phyloP scores from a whole-genome alignment of 2,113 vertebrate species.

The Mus spicilegus region DNA sequence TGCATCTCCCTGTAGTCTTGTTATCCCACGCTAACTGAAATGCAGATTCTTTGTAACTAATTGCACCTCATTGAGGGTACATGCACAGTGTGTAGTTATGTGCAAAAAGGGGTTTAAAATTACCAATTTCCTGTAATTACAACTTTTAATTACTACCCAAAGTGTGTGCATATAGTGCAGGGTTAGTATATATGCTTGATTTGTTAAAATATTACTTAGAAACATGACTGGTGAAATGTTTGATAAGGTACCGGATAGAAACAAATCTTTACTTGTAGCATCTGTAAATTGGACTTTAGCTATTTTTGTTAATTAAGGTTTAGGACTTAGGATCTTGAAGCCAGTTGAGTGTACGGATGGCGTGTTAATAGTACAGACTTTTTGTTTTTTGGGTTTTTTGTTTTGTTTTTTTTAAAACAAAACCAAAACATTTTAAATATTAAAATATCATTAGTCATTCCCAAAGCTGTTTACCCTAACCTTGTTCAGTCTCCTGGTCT shows the following conservation, averaged over 20 bases:
- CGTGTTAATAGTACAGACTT: not conserved
- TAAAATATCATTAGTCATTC: slow-evolving; percentile 49
- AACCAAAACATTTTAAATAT: slow-evolving; percentile 45
- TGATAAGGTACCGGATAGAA: slow-evolving; percentile 59
- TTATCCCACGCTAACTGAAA: slow-evolving; percentile 89
- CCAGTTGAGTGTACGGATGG: not conserved
- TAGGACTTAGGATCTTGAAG: slow-evolving; percentile 46
- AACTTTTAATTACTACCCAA: slow-evolving; percentile 86
- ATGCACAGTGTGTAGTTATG: slow-evolving; percentile 85
- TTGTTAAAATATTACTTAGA: slow-evolving; percentile 82
- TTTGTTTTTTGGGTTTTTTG: not conserved
- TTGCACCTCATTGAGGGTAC: slow-evolving; percentile 88
- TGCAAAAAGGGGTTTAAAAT: slow-evolving; percentile 84
- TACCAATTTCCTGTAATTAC: slow-evolving; percentile 85
- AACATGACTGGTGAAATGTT: slow-evolving; percentile 79
- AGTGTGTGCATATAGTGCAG: slow-evolving; percentile 65
- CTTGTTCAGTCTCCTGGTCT: not conserved
- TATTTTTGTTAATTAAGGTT: not conserved
- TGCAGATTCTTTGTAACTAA: slow-evolving; percentile 89
- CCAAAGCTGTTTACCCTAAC: not conserved
- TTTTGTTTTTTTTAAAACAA: not conserved
- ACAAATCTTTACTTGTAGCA: slow-evolving; percentile 27
- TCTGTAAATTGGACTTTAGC: slow-evolving; percentile 47
- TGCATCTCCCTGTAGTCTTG: slow-evolving; percentile 88
- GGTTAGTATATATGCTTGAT: slow-evolving; percentile 80